Base-by-base conservation (phyloP, 2,888 invertebrate species). In the Eupsilia transversa region DNA sequence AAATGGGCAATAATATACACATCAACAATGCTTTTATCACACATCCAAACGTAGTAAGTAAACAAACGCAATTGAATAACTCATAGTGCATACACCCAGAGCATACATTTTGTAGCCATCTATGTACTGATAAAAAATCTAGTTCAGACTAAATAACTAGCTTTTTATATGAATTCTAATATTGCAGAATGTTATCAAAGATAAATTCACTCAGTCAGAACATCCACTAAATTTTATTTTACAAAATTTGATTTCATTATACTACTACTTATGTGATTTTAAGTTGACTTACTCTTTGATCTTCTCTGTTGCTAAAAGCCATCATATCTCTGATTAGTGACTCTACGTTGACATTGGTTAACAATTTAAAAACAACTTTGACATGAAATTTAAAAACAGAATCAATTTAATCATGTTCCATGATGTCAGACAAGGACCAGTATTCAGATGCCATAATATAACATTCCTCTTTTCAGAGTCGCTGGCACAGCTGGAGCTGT, bases 401-500 rank as follows among this genome's bases (percentile, higher is more conserved):
- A 70, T n/a, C 27, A 23, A 75, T 74, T 38, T 3, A 64, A n/a
- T 46, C 17, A 72, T 72, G 20, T 30, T 52, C 10, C 5, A 23
- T 76, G 3, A 27, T 27, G 6, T 20, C 33, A 27, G 35, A 41
- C 10, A 6, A n/a, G 14, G 17, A 4, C 9, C 10, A 20, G 27
- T 43, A 27, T 46, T 61, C 20, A n/a, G 10, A n/a, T 33, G 17
- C 2, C 23, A 10, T 27, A 59, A 67, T 23, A 38, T 54, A 35
- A 27, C 23, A 43, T 41, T 66, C 17, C 30, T 65, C 68, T 52
- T 85, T 76, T 61, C 85, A 99, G 99, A 93, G 97, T 98, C 94
- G 99, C 99, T 83, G 99, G 99, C 82, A 99, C 99, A 70, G 98
- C 98, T 64, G 99, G 99, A 71, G 99, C 99, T 30, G 98, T 99